Evolutionary conservation across 2,888 invertebrate species (phyloP), one percentile per base, ranked within the genome.

Genomic region (Acleris sparsana): DNA sequence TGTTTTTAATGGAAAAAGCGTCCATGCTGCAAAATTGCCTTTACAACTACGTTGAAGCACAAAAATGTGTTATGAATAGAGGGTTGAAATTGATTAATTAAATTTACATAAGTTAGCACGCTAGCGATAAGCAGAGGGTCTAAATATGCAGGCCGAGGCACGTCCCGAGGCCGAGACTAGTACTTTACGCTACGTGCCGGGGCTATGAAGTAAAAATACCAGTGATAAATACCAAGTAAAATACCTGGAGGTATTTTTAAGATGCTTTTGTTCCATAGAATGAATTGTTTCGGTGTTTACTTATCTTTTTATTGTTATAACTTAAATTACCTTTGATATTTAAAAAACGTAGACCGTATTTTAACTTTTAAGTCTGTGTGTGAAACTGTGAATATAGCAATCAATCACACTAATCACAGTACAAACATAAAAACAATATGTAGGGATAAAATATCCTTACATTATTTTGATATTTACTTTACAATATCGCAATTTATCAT

Each of bases 21-120:
- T 25, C 43, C 62, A 56, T 44, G 58, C 52, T 33, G 33, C 60
- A 51, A 56, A 60, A 65, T 51, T 51, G 48, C 53, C 62, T 25
- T 17, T 25, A 52, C 44, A 63, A 59, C 20, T 29, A 61, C 59
- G 33, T 61, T 63, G 63, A 75, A 71, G 74, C 72, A 73, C 75
- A 82, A 83, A 82, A 83, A 72, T 75, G 62, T 62, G 77, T 76
- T 75, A 74, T 75, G 79, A 80, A 82, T 77, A 79, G 79, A 75
- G 77, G 82, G 85, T 80, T 82, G 80, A 87, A 88, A 87, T 88
- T 88, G 86, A 90, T 90, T 92, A 90, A 90, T 90, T 89, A 87
- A 89, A 89, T 91, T 90, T 88, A 86, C 90, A 92, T 90, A 90
- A 89, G 86, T 88, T 87, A 84, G 84, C 89, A 86, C 84, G 89